phyloP scores from a whole-genome alignment of 2,113 vertebrate genomes.

The Campylomormyrus numenius region DNA sequence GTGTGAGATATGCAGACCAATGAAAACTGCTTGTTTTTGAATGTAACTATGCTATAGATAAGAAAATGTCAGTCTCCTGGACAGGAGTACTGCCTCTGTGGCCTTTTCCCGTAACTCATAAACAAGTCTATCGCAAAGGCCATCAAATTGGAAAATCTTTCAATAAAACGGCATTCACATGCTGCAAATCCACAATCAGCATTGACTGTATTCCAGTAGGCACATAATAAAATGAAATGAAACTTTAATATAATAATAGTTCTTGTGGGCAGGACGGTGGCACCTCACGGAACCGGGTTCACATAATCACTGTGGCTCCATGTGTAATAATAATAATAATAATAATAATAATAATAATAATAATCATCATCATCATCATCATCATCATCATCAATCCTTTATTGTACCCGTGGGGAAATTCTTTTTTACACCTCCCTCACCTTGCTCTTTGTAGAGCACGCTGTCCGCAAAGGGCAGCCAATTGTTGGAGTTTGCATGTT shows the following conservation, averaged over 20 bases:
- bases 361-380: no score
- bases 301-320: no score
- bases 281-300: background rate
- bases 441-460: no score
- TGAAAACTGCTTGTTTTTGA: background rate
- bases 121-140: conserved; percentile 17
- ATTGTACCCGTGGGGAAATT: no score
- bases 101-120: background rate
- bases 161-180: background rate
- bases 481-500: no score
- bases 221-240: background rate
- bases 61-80: background rate
- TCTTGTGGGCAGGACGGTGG: background rate
- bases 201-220: background rate
- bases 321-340: no score
- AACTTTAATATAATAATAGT: background rate
- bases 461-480: no score
- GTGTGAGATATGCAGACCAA: background rate
- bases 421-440: no score
- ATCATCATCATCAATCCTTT: no score
- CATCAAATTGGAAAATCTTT: background rate
- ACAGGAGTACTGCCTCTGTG: background rate
- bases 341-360: no score
- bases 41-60: background rate
- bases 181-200: background rate